These are phyloP conservation scores for Alloscopus bannaensis DNA, from an alignment of 2,888 invertebrate genomes.

Conservation along the genomic window DNA sequence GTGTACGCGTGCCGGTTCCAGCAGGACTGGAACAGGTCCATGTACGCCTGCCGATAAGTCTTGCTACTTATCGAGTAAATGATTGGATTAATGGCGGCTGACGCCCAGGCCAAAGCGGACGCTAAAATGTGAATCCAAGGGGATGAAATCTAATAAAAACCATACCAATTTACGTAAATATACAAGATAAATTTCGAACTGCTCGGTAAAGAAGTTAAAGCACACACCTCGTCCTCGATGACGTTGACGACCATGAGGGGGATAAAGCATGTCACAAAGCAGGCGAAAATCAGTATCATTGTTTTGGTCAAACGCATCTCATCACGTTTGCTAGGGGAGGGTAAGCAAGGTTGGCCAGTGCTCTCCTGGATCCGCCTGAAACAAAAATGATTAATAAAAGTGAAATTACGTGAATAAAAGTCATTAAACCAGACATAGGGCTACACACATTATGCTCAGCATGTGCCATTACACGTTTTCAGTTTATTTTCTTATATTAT, in stretches of 20 bases:
- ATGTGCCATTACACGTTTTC: no score
- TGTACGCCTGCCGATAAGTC: slow-evolving; percentile 81
- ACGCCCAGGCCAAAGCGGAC: slow-evolving; percentile 92
- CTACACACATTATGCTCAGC: no score
- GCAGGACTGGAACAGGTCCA: slow-evolving; percentile 73
- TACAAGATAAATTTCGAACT: not conserved
- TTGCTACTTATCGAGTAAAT: slow-evolving; percentile 93
- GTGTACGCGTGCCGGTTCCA: slow-evolving; percentile 18
- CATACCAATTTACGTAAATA: slow-evolving; percentile 1
- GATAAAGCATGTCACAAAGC: slow-evolving; percentile 90
- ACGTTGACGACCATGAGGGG: slow-evolving; percentile 93
- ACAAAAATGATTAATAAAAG: not conserved
- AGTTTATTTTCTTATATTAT: no score
- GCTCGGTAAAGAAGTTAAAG: not conserved
- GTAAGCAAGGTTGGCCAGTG: slow-evolving; percentile 17
- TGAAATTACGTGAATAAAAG: no score
- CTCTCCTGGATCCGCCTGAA: slow-evolving; percentile 42
- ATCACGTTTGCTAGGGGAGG: slow-evolving; percentile 77
- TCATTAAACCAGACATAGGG: no score
- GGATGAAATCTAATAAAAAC: slow-evolving; percentile 75
- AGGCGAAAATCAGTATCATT: slow-evolving; percentile 91
- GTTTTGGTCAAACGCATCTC: slow-evolving; percentile 88
- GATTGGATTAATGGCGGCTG: slow-evolving; percentile 91
- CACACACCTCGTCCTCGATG: slow-evolving; percentile 84
- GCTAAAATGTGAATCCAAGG: slow-evolving; percentile 89